Conservation (phyloP, 2,113 vertebrate genomes). For the Laterallus jamaicensis region DNA sequence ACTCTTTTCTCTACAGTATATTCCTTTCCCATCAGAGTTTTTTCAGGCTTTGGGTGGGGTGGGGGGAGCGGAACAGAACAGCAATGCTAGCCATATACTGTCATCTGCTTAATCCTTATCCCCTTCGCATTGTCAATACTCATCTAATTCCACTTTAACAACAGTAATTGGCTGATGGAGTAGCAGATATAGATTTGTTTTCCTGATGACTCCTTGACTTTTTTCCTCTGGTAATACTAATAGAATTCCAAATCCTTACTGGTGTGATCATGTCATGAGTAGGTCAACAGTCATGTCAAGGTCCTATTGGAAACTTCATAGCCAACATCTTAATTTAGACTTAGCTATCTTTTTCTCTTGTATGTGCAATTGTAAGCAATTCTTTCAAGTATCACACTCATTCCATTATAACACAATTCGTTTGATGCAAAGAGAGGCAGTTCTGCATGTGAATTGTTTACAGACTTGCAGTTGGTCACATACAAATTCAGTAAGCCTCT, state of each 20-base stretch:
- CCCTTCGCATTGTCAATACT: slow-evolving; percentile 97
- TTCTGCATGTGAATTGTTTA: slow-evolving; percentile 80
- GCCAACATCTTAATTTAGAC: slow-evolving; percentile 99
- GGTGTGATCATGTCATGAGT: slow-evolving; percentile 96
- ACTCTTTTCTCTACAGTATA: neutral
- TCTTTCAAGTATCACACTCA: slow-evolving; percentile 77
- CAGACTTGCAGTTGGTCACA: slow-evolving; percentile 46
- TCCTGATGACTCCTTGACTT: slow-evolving; percentile 99
- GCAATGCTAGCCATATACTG: slow-evolving; percentile 68
- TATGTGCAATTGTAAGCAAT: slow-evolving; percentile 83
- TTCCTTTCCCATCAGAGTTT: slow-evolving; percentile 7
- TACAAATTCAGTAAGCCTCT: slow-evolving; percentile 54
- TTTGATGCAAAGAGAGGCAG: slow-evolving; percentile 77
- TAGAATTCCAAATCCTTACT: slow-evolving; percentile 99
- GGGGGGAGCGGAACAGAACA: neutral
- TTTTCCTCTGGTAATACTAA: slow-evolving; percentile 98
- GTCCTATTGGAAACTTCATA: slow-evolving; percentile 99
- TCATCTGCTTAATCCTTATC: slow-evolving; percentile 89
- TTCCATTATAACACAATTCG: slow-evolving; percentile 80
- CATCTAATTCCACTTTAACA: slow-evolving; percentile 99
- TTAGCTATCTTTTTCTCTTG: slow-evolving; percentile 82
- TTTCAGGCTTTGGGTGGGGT: slow-evolving; percentile 41
- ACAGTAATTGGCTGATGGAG: slow-evolving; percentile 99
- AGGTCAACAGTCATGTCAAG: slow-evolving; percentile 99
- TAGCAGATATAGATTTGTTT: slow-evolving; percentile 99